Evolutionary conservation across 2,113 vertebrate species (phyloP), one percentile per base, ranked within the genome.

Genomic region (Eptatretus burgeri): DNA sequence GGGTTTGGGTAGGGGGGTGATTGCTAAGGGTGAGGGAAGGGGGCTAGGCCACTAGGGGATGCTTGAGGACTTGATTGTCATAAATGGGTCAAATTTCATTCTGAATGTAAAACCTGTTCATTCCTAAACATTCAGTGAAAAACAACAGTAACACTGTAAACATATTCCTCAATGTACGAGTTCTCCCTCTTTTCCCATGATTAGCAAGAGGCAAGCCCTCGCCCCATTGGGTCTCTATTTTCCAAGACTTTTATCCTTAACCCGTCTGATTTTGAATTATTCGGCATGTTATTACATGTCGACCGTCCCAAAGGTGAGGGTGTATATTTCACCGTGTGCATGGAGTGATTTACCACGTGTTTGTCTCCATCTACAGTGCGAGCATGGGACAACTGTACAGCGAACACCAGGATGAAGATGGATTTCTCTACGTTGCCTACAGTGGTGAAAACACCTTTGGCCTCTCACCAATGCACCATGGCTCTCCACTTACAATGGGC

Each of bases 371-470:
- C 9, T 60, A 63, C 77, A 94, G 89, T 75, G 76, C 93, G 76
- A 94, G 85, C 51, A 95, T 95, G 85, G 87, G 87, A 72, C 89
- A 93, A 70, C 83, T 95, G 70, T 94, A 93, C 13, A 85, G 94
- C 72, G 91, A 94, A 72, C 87, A 95, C 73, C 87, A 86, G 72
- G 89, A 95, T 52, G 86, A 95, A 71, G 89, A 95, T 51, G 89
- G 87, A 69, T 94, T 95, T 73, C 79, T 94, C 71, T 95, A 94
- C 5, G 86, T 94, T 75, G 89, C 87, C 69, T 95, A 94, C 81
- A 94, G 87, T 50, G 86, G 86, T 71, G 89, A 95, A 70, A 94
- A 94, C 75, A 95, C 89, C 5, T 95, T 95, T 64, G 89, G 88
- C 71, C 76, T 75, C 73, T 77, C 74, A 78, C 68, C 67, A 7